Evolutionary conservation across 2,113 vertebrate species (phyloP).

Genomic region (Gyps fulvus): DNA sequence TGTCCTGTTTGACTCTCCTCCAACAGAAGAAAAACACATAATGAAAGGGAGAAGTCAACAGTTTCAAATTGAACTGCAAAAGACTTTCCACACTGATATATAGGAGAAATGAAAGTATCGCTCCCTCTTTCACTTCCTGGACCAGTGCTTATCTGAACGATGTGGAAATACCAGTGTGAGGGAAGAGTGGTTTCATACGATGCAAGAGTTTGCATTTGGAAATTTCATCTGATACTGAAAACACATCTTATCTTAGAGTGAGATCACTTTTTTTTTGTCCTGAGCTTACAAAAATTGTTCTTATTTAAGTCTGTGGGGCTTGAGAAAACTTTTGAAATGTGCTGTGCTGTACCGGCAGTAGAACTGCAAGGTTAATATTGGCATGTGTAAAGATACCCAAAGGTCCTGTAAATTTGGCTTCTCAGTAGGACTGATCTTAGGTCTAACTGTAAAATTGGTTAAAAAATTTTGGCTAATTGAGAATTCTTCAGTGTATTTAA

Average conservation of each 20-base stretch:
- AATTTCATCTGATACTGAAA: background rate
- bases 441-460: background rate
- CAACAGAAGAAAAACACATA: background rate
- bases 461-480: background rate
- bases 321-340: background rate
- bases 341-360: background rate
- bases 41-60: background rate
- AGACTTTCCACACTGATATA: background rate
- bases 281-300: background rate
- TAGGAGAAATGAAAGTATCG: background rate
- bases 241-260: background rate
- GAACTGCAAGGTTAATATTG: background rate
- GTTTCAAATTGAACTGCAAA: background rate
- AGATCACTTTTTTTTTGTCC: background rate
- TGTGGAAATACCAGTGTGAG: background rate
- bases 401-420: background rate
- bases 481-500: background rate
- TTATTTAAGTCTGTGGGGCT: background rate
- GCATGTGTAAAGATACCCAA: background rate
- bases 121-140: slow-evolving; percentile 14
- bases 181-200: background rate
- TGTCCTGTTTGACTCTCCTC: background rate
- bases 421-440: background rate
- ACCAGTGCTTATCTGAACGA: background rate
- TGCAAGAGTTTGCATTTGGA: background rate